Conservation (phyloP, 2,888 invertebrate genomes). For the Geophilus truncorum region DNA sequence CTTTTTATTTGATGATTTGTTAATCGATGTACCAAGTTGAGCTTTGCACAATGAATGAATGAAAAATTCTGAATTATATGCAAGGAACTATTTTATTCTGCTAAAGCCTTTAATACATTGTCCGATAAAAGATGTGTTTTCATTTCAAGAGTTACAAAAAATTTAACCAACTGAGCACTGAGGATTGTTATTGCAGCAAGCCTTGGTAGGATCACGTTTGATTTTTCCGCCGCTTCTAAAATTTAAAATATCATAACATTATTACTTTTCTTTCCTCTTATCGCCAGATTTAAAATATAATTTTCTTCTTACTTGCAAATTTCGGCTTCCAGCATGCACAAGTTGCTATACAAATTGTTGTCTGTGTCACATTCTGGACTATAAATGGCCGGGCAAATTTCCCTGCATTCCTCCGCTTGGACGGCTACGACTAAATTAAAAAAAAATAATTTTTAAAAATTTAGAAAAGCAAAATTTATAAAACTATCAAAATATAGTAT, state of each 20-base stretch:
- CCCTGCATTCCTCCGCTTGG: background rate
- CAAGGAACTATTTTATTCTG: background rate
- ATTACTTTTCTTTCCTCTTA: background rate
- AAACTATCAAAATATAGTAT: background rate
- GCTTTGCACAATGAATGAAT: too few relatives aligned
- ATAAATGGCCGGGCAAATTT: background rate
- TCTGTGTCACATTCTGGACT: background rate
- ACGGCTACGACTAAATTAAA: background rate
- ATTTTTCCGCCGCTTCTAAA: background rate
- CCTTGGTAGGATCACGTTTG: background rate
- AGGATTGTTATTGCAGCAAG: background rate
- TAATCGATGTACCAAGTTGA: too few relatives aligned
- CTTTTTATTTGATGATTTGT: too few relatives aligned
- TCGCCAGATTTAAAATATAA: too few relatives aligned
- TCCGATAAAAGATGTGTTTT: background rate
- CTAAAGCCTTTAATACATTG: background rate
- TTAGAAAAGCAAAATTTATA: background rate
- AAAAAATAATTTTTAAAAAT: background rate
- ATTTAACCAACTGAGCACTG: background rate
- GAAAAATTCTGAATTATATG: too few relatives aligned
- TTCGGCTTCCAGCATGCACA: background rate
- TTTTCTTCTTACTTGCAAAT: background rate
- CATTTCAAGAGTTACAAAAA: background rate
- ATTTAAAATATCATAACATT: background rate
- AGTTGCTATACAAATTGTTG: background rate